These are phyloP conservation scores for Armadillidium nasatum DNA, from an alignment of 1,140 invertebrate genomes.

Conservation along the genomic window DNA sequence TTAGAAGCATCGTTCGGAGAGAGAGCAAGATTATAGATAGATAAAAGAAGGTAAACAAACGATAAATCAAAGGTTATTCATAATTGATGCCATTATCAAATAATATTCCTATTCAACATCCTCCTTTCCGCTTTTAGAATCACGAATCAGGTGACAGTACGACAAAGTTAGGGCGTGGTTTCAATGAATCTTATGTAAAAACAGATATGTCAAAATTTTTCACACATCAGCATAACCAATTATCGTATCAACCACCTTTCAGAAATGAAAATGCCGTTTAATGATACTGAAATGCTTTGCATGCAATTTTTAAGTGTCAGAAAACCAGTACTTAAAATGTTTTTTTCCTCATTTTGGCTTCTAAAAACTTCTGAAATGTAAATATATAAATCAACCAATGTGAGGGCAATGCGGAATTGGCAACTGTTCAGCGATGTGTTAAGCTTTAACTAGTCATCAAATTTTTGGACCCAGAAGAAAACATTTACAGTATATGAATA, in stretches of 20 bases:
- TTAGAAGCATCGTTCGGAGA: too few relatives aligned
- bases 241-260: conserved; percentile 3
- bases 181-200: background rate
- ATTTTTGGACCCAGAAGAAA: background rate
- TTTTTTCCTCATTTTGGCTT: background rate
- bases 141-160: background rate
- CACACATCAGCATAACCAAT: conserved; percentile 10
- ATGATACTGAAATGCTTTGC: background rate
- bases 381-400: background rate
- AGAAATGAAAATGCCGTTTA: background rate
- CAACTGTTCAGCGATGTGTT: background rate
- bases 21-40: too few relatives aligned
- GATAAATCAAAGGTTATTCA: background rate
- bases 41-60: too few relatives aligned
- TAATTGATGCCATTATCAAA: background rate
- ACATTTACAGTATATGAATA: too few relatives aligned
- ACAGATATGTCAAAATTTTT: conserved; percentile 14
- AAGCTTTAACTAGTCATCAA: conserved; percentile 8
- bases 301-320: background rate
- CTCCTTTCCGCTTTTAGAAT: background rate
- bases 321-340: background rate
- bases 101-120: background rate
- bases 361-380: too few relatives aligned
- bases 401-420: background rate
- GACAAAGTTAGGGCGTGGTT: background rate